A percentile compares a stretch with the other conserved stretches of the same genome.
phyloP scores from a whole-genome alignment of 2,797 vertebrate species.

The Hafferia zeledoni region DNA sequence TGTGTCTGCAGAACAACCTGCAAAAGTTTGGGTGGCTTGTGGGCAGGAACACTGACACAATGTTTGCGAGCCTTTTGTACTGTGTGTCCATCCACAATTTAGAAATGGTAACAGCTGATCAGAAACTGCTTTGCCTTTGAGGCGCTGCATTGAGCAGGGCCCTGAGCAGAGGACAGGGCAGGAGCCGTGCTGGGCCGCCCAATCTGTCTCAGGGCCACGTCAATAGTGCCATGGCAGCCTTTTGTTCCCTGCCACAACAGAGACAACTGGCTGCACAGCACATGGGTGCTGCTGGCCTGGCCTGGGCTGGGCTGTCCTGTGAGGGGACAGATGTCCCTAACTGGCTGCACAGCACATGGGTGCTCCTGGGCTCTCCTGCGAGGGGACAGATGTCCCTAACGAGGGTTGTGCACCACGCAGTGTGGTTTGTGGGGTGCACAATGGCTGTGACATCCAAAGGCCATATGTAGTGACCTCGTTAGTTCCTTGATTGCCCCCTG shows the following conservation, averaged over 20 bases:
- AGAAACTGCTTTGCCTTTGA: neutral
- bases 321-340: conserved; percentile 24
- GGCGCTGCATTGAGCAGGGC: neutral
- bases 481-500: conserved; percentile 35
- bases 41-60: neutral
- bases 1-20: neutral
- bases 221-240: neutral
- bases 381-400: conserved; percentile 27
- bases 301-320: neutral
- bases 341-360: neutral
- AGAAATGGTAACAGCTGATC: conserved; percentile 22
- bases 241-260: conserved; percentile 5
- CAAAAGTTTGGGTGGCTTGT: neutral
- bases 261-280: neutral
- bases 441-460: conserved; percentile 33
- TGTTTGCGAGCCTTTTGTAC: neutral
- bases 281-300: neutral
- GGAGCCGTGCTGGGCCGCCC: neutral
- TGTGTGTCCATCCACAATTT: neutral
- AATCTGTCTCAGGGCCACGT: conserved; percentile 2
- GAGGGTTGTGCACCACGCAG: neutral
- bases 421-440: neutral
- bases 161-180: neutral
- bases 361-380: conserved; percentile 28
- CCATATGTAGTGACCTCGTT: conserved; percentile 62